Conservation (phyloP, 2,888 invertebrate genomes). For the Lithosia quadra region DNA sequence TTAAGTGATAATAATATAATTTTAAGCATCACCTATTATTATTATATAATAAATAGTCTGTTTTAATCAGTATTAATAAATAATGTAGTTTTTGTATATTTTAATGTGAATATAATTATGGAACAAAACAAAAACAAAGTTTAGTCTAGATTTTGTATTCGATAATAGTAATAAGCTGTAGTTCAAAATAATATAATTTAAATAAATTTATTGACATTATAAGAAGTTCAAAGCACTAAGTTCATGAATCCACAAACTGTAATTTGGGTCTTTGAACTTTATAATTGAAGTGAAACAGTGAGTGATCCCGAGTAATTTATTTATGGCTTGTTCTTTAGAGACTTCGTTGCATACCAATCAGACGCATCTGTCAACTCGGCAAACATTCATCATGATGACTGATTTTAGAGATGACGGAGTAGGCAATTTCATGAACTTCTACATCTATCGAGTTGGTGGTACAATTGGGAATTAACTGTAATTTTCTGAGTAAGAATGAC, state of each 20-base stretch:
- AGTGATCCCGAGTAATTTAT: conserved; percentile 17
- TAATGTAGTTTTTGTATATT: too few species aligned
- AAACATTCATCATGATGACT: conserved; percentile 17
- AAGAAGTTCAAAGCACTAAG: background rate
- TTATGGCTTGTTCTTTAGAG: conserved; percentile 15
- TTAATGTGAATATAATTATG: too few species aligned
- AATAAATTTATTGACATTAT: too few species aligned
- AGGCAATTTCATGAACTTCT: conserved; percentile 14
- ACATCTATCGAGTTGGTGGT: background rate
- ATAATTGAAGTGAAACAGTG: conserved; percentile 8
- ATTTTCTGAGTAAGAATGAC: conserved; percentile 6
- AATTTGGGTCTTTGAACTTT: background rate
- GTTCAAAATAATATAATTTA: too few species aligned
- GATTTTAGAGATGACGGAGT: conserved; percentile 4
- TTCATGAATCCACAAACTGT: background rate
- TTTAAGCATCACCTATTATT: too few species aligned
- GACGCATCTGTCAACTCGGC: conserved; percentile 13
- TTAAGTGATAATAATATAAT: too few species aligned
- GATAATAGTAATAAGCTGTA: too few species aligned
- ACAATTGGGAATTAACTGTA: conserved; percentile 4
- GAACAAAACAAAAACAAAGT: too few species aligned
- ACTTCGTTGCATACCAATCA: conserved; percentile 17
- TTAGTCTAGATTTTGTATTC: too few species aligned
- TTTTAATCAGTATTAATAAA: too few species aligned
- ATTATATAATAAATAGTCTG: too few species aligned